Evolutionary conservation across 2,888 invertebrate species (phyloP), one percentile per base, ranked within the genome.

Genomic region (Drosophila setosimentum): DNA sequence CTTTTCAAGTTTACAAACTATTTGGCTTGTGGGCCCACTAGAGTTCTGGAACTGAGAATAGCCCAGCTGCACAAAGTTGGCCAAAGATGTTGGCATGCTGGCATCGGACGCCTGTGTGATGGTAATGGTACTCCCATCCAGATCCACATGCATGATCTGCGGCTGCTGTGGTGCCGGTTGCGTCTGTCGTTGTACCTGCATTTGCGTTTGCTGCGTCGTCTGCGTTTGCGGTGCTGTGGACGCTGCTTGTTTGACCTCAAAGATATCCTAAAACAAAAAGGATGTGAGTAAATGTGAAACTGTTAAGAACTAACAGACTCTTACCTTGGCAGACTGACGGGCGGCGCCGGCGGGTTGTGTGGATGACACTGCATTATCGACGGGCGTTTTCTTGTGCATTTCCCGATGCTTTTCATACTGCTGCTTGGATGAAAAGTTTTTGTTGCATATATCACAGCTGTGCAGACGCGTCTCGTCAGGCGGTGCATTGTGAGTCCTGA

Each of bases 361-460:
- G 5, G 58, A 11, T 10, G 63, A 69, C 53, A 63, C 58, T 68
- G 80, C 89, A 42, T 49, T 83, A 5, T 61, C 78, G 2, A 37
- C 16, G 0, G 69, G 67, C 2, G 78, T 54, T 72, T 87, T 89
- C 73, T 93, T 92, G 72, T 94, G 95, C 69, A 94, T 94, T 61
- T 94, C 92, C 75, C 95, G 94, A 87, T 96, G 96, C 90, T 95
- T 95, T 71, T 95, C 92, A 88, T 95, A 96, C 86, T 95, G 95
- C 87, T 95, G 94, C 90, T 95, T 95, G 50, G 95, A 95, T 18
- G 95, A 94, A 85, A 96, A 96, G 60, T 94, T 94, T 86, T 95
- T 95, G 53, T 95, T 94, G 85, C 96, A 96, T 27, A 95, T 93
- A 73, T 95, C 95, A 89, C 96, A 96, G 29, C 94, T 94, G 83